A percentile compares a stretch with the other conserved stretches of the same genome.
Conservation (phyloP, 92 coral and sea anemone genomes). For the Bergia sp. region DNA sequence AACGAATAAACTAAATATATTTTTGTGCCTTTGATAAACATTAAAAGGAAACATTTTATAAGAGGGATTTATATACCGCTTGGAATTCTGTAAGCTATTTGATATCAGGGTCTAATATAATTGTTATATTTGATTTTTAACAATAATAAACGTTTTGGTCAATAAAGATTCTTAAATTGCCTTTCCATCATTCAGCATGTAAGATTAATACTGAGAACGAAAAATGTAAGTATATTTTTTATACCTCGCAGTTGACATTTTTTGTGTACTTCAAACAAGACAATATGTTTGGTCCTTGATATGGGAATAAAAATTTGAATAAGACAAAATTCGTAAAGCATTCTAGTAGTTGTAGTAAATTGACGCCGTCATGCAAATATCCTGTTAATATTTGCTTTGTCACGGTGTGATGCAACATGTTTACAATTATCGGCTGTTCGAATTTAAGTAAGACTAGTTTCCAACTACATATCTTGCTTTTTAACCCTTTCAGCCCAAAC, state of each 20-base stretch:
- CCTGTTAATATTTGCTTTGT: too few species aligned
- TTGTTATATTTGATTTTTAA: neutral
- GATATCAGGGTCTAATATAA: neutral
- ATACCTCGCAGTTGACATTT: neutral
- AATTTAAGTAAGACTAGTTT: too few species aligned
- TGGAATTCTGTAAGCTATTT: neutral
- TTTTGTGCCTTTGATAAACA: constrained; percentile 11
- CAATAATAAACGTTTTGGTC: neutral
- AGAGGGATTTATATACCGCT: neutral
- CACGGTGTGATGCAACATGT: too few species aligned
- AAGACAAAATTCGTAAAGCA: too few species aligned
- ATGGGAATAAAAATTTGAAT: neutral
- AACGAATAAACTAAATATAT: neutral
- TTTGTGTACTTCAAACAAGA: neutral
- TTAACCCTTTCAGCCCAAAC: too few species aligned
- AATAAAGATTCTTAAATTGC: neutral
- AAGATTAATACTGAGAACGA: neutral
- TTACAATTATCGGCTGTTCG: too few species aligned
- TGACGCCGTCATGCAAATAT: too few species aligned
- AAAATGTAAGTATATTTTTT: neutral
- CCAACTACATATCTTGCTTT: too few species aligned
- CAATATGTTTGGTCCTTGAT: neutral
- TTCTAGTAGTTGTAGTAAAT: too few species aligned
- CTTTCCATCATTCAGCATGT: neutral
- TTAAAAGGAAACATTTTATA: neutral